Percentiles rank a stretch among this genome's conserved stretches.
These are phyloP conservation scores for Acanthosepion pharaonis DNA, from an alignment of 2,888 invertebrate species.

Conservation along the genomic window DNA sequence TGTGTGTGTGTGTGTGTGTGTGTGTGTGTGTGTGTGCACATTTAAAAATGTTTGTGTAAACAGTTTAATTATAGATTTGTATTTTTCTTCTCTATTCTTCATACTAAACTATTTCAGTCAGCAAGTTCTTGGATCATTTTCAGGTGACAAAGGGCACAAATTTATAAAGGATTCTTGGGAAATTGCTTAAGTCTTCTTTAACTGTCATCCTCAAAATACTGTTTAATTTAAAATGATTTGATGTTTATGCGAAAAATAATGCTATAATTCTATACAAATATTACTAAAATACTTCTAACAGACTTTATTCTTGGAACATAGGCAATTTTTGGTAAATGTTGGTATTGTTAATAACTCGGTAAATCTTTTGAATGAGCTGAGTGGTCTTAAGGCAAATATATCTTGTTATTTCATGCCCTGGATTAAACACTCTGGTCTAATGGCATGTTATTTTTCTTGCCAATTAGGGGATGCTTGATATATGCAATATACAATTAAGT, in stretches of 20 bases:
- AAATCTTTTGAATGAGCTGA: neutral
- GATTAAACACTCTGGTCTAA: neutral
- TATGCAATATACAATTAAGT: constrained; percentile 6
- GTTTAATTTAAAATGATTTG: neutral
- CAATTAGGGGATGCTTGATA: constrained; percentile 22
- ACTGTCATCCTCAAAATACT: too few relatives aligned
- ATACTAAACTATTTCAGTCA: neutral
- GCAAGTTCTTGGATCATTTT: neutral
- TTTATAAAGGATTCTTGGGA: neutral
- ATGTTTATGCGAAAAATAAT: neutral
- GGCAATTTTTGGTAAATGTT: neutral
- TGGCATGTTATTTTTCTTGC: constrained; percentile 22
- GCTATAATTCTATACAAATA: neutral
- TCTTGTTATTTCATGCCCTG: neutral
- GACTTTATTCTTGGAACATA: neutral
- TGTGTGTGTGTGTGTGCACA: neutral
- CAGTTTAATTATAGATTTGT: too few relatives aligned
- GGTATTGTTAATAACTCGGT: neutral
- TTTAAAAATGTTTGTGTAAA: too few relatives aligned
- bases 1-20: neutral
- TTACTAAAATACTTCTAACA: constrained; percentile 1
- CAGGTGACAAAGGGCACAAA: neutral
- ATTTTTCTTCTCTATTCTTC: too few relatives aligned
- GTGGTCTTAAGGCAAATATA: neutral
- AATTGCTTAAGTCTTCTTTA: too few relatives aligned